Base-by-base conservation (phyloP, 2,888 invertebrate species). In the Thumatha senex region DNA sequence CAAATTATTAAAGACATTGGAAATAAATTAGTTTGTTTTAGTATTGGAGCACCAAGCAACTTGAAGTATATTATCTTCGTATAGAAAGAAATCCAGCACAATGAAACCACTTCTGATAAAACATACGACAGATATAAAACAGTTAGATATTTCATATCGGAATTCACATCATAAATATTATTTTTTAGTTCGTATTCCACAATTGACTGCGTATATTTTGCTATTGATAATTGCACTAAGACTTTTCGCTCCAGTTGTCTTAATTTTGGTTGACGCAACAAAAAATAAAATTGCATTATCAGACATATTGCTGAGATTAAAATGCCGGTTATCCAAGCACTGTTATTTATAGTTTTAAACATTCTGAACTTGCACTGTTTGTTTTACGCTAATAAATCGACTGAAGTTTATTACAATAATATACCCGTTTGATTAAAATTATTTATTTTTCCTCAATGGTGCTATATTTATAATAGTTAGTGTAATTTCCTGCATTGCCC, bases 131-230 rank as follows among this genome's bases (percentile, higher is more conserved):
- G n/a, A 24, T 35, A 45, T 15, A 45, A 2, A 0, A 15, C 40
- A 2, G 35, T 13, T 8, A 50, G 18, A 0, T 35, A 40, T 11
- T 36, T 40, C 13, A 46, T 11, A n/a, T 45, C 45, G 3, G 2
- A 35, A 14, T 40, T 18, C 0, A 18, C 18, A 13, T 34, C 31
- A n/a, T 50, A 50, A 5, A 45, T 13, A 7, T 46, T 13, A 11
- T 50, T 30, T n/a, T 40, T 46, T 4, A 50, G 18, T 7, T 40
- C 15, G 8, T 36, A 50, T 36, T 50, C 45, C 31, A 50, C 50
- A 10, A 41, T 18, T 7, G 50, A 50, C 9, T 50, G 50, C 33
- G 45, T 18, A n/a, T 34, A 35, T 10, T 35, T 50, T 2, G 50
- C 15, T 12, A 36, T 29, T 12, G 45, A 31, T 13, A 50, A 15